Evolutionary conservation across 2,113 vertebrate genomes (phyloP).

Genomic region (Odocoileus virginianus): DNA sequence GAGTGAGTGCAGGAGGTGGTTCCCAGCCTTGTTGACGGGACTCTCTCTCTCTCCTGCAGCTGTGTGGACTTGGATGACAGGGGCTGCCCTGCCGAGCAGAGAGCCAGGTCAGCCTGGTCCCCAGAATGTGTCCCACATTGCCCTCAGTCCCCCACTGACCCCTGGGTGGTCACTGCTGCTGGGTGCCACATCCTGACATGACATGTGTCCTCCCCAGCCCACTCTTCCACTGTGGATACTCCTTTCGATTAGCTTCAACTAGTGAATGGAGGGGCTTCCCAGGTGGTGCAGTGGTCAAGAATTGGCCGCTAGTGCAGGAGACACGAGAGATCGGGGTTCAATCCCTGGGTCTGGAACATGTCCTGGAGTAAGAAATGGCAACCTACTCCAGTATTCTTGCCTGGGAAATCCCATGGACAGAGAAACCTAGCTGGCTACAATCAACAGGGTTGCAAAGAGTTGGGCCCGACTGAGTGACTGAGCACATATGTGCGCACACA

Average conservation of each 20-base stretch:
- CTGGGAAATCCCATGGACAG: neutral
- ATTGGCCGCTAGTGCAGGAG: neutral
- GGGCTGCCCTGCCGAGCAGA: constrained; percentile 90
- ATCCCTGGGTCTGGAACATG: neutral
- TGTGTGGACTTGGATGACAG: constrained; percentile 88
- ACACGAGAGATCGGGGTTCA: neutral
- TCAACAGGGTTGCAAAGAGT: neutral
- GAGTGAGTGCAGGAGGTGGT: neutral
- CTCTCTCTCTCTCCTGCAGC: constrained; percentile 76
- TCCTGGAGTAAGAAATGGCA: neutral
- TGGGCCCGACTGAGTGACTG: neutral
- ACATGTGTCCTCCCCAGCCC: neutral
- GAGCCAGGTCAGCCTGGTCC: constrained; percentile 83
- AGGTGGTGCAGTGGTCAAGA: neutral
- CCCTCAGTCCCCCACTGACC: neutral
- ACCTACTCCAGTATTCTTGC: neutral
- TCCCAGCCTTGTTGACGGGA: neutral
- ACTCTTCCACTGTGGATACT: neutral
- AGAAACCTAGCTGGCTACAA: neutral
- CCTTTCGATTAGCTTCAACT: neutral
- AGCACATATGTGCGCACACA: neutral
- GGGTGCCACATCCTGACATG: neutral
- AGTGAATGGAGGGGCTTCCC: neutral
- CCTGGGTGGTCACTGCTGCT: neutral
- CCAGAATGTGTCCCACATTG: fast-evolving